Conservation (phyloP, 2,797 vertebrate species). For the Pseudocheirus occidentalis region DNA sequence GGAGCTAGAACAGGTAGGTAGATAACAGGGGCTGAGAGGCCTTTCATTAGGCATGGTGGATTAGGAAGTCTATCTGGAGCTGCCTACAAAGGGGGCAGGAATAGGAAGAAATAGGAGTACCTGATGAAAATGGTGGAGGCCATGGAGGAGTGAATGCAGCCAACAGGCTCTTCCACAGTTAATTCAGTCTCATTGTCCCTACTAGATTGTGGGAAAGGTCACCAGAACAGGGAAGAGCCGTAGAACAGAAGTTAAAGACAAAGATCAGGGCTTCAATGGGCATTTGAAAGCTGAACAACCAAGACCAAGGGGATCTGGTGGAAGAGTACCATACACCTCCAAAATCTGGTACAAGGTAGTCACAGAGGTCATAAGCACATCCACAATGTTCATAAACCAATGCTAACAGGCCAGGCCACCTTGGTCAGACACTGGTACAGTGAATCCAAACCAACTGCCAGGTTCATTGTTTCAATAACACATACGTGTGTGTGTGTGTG, state of each 20-base stretch:
- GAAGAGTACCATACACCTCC: constrained; percentile 77
- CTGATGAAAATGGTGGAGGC: constrained; percentile 55
- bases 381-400: constrained; percentile 93
- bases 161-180: constrained; percentile 70
- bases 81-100: constrained; percentile 83
- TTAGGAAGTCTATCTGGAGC: constrained; percentile 70
- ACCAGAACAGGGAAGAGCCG: neutral
- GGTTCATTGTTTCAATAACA: constrained; percentile 92
- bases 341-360: constrained; percentile 89
- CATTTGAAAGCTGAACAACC: constrained; percentile 40
- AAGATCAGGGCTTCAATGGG: constrained; percentile 51
- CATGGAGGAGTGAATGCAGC: constrained; percentile 60
- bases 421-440: constrained; percentile 93
- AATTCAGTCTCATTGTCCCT: neutral
- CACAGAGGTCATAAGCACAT: constrained; percentile 89
- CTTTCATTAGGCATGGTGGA: constrained; percentile 78
- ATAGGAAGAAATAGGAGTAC: constrained; percentile 58
- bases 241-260: constrained; percentile 24
- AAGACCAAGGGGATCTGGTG: constrained; percentile 66
- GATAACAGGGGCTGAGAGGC: constrained; percentile 51
- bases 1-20: constrained; percentile 62
- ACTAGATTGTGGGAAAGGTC: constrained; percentile 61
- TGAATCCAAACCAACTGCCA: constrained; percentile 91
- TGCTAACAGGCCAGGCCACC: constrained; percentile 93
- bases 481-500: constrained; percentile 56